Evolutionary conservation across 35 echinoderm and acorn worm species (phyloP), one percentile per base, ranked within the genome.

Genomic region (Ptychodera flava): DNA sequence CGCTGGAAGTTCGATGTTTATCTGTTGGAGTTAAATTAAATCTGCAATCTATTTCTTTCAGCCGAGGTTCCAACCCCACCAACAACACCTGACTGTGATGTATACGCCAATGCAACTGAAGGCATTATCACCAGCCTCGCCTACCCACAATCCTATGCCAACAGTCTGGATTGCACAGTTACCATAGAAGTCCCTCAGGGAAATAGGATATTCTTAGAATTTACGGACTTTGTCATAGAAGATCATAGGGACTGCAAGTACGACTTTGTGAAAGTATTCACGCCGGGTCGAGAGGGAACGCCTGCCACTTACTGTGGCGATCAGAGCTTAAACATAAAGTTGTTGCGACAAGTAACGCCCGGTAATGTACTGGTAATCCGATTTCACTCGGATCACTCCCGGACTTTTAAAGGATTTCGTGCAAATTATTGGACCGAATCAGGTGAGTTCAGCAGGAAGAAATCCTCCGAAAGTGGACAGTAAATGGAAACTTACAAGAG

Each of bases 381-480:
- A 30, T 83, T 83, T 37, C 33, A 36, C 31, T 35, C 82, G 37
- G 82, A 83, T 31, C 33, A 83, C 28, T 83, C 33, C n/a, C n/a
- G 34, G 1, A 83, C 34, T 37, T 83, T 83, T 28, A 83, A 2
- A 28, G 82, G 82, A 83, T 83, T 83, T 31, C 35, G 37, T 10
- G 82, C 37, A 36, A 36, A n/a, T 83, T 83, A 83, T 83, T 35
- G n/a, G 37, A 36, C 82, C 30, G 12, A 83, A 83, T n/a, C 34
- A 83, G 82, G 82, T 83, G 37, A 37, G 82, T 14, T 36, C 0
- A 81, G 1, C 31, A 31, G n/a, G n/a, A n/a, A n/a, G n/a, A n/a
- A n/a, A n/a, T n/a, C n/a, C n/a, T n/a, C n/a, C n/a, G n/a, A n/a
- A n/a, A n/a, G n/a, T n/a, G n/a, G n/a, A n/a, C n/a, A n/a, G n/a